Evolutionary conservation across 2,797 vertebrate genomes (phyloP).

Genomic region (Sebastes glaucus): DNA sequence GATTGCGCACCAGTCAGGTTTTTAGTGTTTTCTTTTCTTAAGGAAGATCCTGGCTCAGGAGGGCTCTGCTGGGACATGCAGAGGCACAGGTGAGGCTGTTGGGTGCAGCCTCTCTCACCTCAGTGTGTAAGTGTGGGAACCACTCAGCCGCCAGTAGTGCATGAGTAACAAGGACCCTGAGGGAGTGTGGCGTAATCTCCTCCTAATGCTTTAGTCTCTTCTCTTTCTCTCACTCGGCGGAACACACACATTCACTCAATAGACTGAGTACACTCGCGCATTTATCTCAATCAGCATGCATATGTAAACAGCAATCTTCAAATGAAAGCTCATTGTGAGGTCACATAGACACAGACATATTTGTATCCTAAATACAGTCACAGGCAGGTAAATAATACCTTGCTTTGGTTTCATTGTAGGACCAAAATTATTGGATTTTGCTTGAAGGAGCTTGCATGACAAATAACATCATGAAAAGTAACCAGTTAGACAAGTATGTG

Average conservation of each 20-base stretch:
- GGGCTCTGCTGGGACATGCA: constrained; percentile 79
- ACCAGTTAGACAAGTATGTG: constrained; percentile 26
- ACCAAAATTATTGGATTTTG: constrained; percentile 32
- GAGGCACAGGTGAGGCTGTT: constrained; percentile 79
- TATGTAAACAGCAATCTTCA: constrained; percentile 71
- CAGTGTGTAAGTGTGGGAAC: constrained; percentile 85
- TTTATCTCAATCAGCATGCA: constrained; percentile 62
- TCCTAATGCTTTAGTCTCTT: constrained; percentile 73
- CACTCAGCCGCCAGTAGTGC: constrained; percentile 74
- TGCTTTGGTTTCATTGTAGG: constrained; percentile 39
- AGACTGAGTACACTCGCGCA: constrained; percentile 31
- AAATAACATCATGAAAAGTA: constrained; percentile 29
- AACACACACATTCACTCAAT: constrained; percentile 66
- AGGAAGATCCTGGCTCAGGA: constrained; percentile 69
- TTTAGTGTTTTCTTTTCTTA: constrained; percentile 73
- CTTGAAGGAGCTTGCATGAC: constrained; percentile 16
- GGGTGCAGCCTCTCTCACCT: constrained; percentile 81
- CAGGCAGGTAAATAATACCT: constrained; percentile 49
- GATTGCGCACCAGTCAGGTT: constrained; percentile 67
- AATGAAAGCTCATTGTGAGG: constrained; percentile 60
- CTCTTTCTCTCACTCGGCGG: constrained; percentile 63
- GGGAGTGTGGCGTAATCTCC: constrained; percentile 85
- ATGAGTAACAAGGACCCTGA: constrained; percentile 83
- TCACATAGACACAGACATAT: constrained; percentile 48
- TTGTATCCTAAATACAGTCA: constrained; percentile 67